These are phyloP conservation scores for Opisthocomus hoazin DNA, from an alignment of 2,113 vertebrate species.

Conservation along the genomic window DNA sequence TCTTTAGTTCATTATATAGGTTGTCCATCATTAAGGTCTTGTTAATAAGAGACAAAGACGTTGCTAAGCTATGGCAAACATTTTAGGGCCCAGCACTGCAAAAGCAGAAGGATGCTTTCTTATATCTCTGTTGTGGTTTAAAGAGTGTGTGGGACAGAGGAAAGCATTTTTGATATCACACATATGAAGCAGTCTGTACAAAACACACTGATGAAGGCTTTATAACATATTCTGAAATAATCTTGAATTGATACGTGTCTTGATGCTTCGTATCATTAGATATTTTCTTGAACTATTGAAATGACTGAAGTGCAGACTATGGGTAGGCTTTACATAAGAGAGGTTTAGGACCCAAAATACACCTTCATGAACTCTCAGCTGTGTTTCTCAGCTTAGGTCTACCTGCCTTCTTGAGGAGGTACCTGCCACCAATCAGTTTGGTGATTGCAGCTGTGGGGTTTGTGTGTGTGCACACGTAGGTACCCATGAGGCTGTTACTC, in stretches of 20 bases:
- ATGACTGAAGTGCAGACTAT: not conserved
- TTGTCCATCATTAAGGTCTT: not conserved
- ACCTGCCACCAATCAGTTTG: not conserved
- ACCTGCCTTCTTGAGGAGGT: not conserved
- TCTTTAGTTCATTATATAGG: not conserved
- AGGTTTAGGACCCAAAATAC: not conserved
- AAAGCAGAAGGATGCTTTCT: not conserved
- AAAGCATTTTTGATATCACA: not conserved
- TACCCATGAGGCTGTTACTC: not conserved
- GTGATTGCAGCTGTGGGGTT: not conserved
- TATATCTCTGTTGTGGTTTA: not conserved
- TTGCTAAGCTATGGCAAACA: not conserved
- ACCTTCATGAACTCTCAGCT: not conserved
- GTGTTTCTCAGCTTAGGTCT: not conserved
- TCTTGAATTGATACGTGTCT: not conserved
- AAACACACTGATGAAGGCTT: not conserved
- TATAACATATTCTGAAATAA: not conserved
- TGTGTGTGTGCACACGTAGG: rapidly evolving
- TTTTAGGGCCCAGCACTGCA: not conserved
- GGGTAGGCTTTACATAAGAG: not conserved
- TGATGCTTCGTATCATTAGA: not conserved
- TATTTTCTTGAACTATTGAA: not conserved
- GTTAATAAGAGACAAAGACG: not conserved
- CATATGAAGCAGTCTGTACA: not conserved
- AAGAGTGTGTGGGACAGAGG: not conserved